These are phyloP conservation scores for Cheilosia impressa DNA, from an alignment of 2,888 invertebrate species.

Conservation along the genomic window DNA sequence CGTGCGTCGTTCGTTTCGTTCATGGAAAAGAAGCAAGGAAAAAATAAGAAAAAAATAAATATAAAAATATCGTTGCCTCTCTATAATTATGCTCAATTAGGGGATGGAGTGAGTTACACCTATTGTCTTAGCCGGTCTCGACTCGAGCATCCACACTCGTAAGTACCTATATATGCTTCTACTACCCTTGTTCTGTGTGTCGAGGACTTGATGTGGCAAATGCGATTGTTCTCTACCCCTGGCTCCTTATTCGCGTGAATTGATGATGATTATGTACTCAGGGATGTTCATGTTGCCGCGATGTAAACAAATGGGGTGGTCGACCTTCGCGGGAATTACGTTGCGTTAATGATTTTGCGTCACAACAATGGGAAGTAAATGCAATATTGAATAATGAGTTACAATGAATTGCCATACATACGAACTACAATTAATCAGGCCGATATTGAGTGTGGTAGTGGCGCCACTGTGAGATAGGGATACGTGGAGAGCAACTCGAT, in stretches of 20 bases:
- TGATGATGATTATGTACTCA: constrained; percentile 69
- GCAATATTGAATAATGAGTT: constrained; percentile 37
- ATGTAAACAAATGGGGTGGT: constrained; percentile 61
- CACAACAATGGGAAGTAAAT: constrained; percentile 48
- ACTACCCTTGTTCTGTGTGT: constrained; percentile 25
- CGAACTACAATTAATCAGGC: constrained; percentile 31
- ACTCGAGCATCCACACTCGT: constrained; percentile 44
- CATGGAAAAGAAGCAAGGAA: too few species aligned
- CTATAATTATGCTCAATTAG: constrained; percentile 73
- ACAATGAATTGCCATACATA: constrained; percentile 18
- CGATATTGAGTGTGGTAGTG: background rate
- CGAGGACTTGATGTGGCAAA: constrained; percentile 48
- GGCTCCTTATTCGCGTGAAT: constrained; percentile 60
- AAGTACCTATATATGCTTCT: background rate
- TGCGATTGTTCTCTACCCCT: constrained; percentile 41
- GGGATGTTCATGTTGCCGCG: constrained; percentile 50
- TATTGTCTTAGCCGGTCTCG: constrained; percentile 66
- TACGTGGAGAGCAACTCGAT: too few species aligned
- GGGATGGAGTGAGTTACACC: constrained; percentile 74
- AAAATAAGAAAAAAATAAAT: constrained; percentile 13
- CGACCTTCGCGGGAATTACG: constrained; percentile 56
- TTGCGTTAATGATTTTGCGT: constrained; percentile 42
- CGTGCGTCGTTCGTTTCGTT: too few species aligned
- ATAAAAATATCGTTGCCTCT: constrained; percentile 33
- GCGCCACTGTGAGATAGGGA: too few species aligned